Percentiles rank a stretch among this genome's conserved stretches.
These are phyloP conservation scores for Cepphus grylle DNA, from an alignment of 2,113 vertebrate genomes.

Conservation along the genomic window DNA sequence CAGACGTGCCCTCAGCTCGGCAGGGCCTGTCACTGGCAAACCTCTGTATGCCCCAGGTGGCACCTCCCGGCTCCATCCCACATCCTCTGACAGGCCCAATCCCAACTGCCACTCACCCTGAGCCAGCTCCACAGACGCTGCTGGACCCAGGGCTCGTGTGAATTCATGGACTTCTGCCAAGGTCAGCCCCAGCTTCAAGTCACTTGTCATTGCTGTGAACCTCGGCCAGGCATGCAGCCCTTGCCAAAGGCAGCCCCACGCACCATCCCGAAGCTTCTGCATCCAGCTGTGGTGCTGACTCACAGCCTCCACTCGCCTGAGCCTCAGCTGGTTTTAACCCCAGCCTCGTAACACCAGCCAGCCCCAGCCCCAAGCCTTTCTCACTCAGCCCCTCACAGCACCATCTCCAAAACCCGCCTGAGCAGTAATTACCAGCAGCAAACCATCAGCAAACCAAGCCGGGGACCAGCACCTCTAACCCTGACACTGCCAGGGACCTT, in stretches of 20 bases:
- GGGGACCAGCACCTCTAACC: not conserved
- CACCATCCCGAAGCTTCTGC: fast-evolving
- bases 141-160: fast-evolving
- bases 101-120: not conserved
- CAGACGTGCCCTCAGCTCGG: not conserved
- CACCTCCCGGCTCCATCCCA: not conserved
- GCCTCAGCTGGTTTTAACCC: not conserved
- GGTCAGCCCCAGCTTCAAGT: not conserved
- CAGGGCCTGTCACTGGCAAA: not conserved
- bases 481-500: not conserved
- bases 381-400: not conserved
- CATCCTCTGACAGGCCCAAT: not conserved
- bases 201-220: not conserved
- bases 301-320: not conserved
- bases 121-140: not conserved
- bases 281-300: not conserved
- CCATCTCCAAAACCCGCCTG: not conserved
- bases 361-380: not conserved
- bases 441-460: fast-evolving
- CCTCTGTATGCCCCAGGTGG: no score
- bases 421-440: not conserved
- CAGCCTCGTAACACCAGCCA: not conserved
- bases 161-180: not conserved
- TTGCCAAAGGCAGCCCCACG: fast-evolving
- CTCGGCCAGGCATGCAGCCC: fast-evolving